These are phyloP conservation scores for Esox masquinongy DNA, from an alignment of 2,797 vertebrate genomes.

Conservation along the genomic window DNA sequence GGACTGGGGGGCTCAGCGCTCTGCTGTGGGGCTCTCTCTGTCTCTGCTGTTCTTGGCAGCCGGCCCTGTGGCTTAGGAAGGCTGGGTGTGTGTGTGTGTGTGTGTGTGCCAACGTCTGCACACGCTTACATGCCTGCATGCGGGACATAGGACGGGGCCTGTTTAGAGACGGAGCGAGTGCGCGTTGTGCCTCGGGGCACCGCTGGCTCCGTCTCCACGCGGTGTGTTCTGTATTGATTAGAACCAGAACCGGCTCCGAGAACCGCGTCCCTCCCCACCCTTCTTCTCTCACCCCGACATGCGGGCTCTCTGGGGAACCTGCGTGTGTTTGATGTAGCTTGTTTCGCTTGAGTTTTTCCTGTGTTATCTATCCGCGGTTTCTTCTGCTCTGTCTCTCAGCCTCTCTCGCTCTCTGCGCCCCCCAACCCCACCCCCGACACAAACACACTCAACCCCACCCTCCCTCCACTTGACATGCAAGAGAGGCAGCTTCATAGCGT, in stretches of 20 bases:
- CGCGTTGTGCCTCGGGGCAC: background rate
- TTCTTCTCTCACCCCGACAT: conserved; percentile 11
- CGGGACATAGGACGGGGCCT: no score
- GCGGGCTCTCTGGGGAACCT: conserved; percentile 36
- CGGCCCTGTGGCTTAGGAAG: conserved; percentile 49
- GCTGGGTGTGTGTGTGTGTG: conserved; percentile 49
- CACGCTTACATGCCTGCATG: no score
- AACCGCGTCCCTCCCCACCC: conserved; percentile 45
- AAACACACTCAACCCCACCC: conserved; percentile 15
- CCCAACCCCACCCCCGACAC: background rate
- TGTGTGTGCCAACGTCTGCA: no score
- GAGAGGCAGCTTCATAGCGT: conserved; percentile 22
- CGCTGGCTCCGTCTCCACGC: conserved; percentile 64
- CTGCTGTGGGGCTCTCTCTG: conserved; percentile 42
- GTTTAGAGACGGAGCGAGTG: no score
- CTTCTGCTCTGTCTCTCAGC: background rate
- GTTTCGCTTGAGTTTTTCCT: conserved; percentile 32
- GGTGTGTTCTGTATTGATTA: conserved; percentile 72
- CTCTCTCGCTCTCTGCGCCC: background rate
- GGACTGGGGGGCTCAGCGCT: conserved; percentile 19
- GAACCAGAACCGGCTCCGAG: conserved; percentile 43
- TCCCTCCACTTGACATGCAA: conserved; percentile 35
- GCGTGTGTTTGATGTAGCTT: conserved; percentile 60
- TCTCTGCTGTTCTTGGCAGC: conserved; percentile 64
- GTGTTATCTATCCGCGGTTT: no score